phyloP scores from a whole-genome alignment of 2,113 vertebrate genomes.

The Ciconia maguari region DNA sequence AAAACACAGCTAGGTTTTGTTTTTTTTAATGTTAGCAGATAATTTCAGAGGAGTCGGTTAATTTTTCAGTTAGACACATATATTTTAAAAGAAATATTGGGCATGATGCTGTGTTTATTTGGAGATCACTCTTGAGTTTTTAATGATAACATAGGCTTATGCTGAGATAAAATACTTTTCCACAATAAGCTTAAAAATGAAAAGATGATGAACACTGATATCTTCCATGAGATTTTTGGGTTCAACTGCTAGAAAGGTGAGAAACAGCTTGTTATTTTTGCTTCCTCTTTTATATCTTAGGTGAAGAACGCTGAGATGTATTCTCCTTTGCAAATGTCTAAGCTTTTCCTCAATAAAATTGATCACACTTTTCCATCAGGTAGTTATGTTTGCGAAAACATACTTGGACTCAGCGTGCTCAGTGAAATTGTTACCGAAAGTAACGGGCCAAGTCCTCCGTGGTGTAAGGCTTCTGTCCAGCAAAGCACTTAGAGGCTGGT shows the following conservation, averaged over 20 bases:
- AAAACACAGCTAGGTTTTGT: neutral
- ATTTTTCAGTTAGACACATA: neutral
- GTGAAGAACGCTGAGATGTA: neutral
- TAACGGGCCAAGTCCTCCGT: neutral
- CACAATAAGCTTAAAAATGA: neutral
- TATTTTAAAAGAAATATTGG: neutral
- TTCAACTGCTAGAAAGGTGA: neutral
- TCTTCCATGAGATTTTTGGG: neutral
- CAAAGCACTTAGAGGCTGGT: slow-evolving; percentile 57
- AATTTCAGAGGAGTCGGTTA: neutral
- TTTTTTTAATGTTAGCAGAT: neutral
- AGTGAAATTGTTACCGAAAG: slow-evolving; percentile 44
- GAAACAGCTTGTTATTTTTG: neutral
- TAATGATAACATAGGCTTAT: neutral
- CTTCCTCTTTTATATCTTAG: neutral
- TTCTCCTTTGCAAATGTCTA: neutral
- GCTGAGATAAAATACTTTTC: neutral
- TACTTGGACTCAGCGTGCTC: neutral
- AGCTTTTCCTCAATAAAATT: slow-evolving; percentile 46
- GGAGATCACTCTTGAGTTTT: neutral
- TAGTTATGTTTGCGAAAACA: slow-evolving; percentile 5
- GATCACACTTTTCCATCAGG: slow-evolving; percentile 36
- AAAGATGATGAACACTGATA: neutral
- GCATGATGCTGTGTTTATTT: neutral
- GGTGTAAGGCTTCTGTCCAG: slow-evolving; percentile 51